Evolutionary conservation across 2,888 invertebrate species (phyloP), one percentile per base, ranked within the genome.

Genomic region (Entomobrya multifasciata): DNA sequence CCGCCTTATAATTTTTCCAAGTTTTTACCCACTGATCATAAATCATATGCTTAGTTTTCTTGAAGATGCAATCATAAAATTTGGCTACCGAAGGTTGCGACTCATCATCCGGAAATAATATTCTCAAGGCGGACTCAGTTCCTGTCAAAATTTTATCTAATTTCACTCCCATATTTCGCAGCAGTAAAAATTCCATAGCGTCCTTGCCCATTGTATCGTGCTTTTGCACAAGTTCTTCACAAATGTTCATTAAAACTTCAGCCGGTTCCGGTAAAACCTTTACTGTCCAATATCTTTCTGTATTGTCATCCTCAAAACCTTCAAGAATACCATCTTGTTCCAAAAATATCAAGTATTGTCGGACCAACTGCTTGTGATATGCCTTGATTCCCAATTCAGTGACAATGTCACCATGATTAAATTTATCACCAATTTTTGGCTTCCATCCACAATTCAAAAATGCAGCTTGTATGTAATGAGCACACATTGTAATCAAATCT

Each of bases 371-470:
- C 13, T 25, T 78, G 20, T 78, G 60, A 1, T 60, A 57, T 3
- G 41, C n/a, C 13, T 60, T 60, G 22, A 78, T 60, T 60, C 60
- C 60, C 47, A 60, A n/a, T 17, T 25, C 1, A 1, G 8, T 44
- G 4, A 62, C 0, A 5, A 88, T 57, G 0, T 79, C 27, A 1
- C 27, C 36, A 15, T 81, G n/a, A 13, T 22, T 15, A 15, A 77
- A 25, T 0, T 13, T 15, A 0, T 41, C 62, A 13, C 41, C 47
- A 0, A 79, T 0, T 15, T 55, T 20, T 2, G 86, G 82, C 0
- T 44, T 44, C 74, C 62, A 86, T 8, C 83, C 88, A 47, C 86
- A 25, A 2, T 86, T 72, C 0, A 52, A 20, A 25, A 86, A 74
- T 10, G 82, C 78, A 17, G 52, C 65, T 0, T 77, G 15, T 1